Evolutionary conservation across 2,113 vertebrate genomes (phyloP), one percentile per base, ranked within the genome.

Genomic region (Cololabis saira): DNA sequence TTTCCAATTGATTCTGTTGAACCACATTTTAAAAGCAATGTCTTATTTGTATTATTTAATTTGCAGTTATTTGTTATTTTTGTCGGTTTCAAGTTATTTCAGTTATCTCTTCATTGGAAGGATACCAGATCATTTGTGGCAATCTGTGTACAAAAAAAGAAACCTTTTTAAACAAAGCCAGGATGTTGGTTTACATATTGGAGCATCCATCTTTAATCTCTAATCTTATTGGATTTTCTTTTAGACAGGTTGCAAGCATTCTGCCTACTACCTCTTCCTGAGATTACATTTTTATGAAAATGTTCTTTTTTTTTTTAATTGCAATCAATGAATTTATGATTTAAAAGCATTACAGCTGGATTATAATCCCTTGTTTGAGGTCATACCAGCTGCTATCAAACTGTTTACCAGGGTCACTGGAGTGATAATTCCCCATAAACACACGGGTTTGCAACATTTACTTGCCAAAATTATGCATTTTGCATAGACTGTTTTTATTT

Each of bases 331-430:
- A 68, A 52, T 51, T 45, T 64, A 59, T 48, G 22, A 16, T 44
- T 49, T 44, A 14, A 68, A 63, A 63, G 51, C 56, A 18, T 59
- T 18, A 2, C 63, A 55, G 42, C 55, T 62, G 40, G 75, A 76
- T 56, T 63, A 68, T 83, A 82, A 81, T 80, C 75, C 70, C 21
- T 61, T 79, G 43, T 79, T 80, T 74, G 59, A 55, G 78, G 27
- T 74, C 59, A 80, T 19, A 37, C 48, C 63, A 53, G 43, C 42
- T 74, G 59, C 19, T 63, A 54, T 61, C 54, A 61, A 45, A 71
- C 55, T 60, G 76, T 53, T 67, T 73, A 41, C 33, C 13, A 24
- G 11, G 59, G 30, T 62, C 53, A 33, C 16, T 47, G 5, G 3
- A 22, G 9, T 57, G 27, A 51, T 44, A 55, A 47, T 15, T 16